Percentiles rank a stretch among this genome's conserved stretches.
These are phyloP conservation scores for Bombus waltoni DNA, from an alignment of 1,140 invertebrate genomes.

Conservation along the genomic window DNA sequence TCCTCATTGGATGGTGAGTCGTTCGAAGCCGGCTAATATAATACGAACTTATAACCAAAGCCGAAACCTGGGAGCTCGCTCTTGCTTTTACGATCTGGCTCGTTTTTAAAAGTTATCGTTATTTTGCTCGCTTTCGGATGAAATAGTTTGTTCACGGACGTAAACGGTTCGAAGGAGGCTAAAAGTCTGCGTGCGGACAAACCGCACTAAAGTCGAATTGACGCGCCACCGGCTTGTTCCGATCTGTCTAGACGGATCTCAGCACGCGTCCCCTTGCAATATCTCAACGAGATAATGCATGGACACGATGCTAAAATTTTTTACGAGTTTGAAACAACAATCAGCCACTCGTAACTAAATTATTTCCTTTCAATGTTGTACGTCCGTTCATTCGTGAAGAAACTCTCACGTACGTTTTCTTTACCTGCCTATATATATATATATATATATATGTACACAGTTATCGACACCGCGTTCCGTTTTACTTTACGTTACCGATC, in stretches of 20 bases:
- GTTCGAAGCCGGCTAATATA: constrained; percentile 81
- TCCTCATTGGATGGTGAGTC: constrained; percentile 74
- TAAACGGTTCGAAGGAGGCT: constrained; percentile 54
- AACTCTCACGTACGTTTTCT: too few relatives aligned
- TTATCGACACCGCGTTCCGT: too few relatives aligned
- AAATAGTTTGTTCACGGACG: constrained; percentile 71
- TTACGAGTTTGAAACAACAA: constrained; percentile 17
- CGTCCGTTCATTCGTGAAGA: too few relatives aligned
- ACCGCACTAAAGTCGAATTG: constrained; percentile 53
- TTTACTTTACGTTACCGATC: too few relatives aligned
- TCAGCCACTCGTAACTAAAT: constrained; percentile 3
- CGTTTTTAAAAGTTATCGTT: constrained; percentile 81
- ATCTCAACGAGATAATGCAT: constrained; percentile 20
- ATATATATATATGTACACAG: too few relatives aligned
- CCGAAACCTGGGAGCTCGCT: constrained; percentile 79
- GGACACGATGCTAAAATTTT: constrained; percentile 39
- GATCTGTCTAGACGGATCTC: not conserved
- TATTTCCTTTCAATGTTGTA: constrained; percentile 8
- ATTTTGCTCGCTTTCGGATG: constrained; percentile 78
- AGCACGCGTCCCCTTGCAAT: constrained; percentile 18
- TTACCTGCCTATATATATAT: too few relatives aligned
- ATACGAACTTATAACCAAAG: constrained; percentile 82
- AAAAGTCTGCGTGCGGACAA: constrained; percentile 39
- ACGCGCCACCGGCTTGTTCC: not conserved
- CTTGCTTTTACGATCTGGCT: constrained; percentile 80